Conservation (phyloP, 2,113 vertebrate species). For the Cromileptes altivelis region DNA sequence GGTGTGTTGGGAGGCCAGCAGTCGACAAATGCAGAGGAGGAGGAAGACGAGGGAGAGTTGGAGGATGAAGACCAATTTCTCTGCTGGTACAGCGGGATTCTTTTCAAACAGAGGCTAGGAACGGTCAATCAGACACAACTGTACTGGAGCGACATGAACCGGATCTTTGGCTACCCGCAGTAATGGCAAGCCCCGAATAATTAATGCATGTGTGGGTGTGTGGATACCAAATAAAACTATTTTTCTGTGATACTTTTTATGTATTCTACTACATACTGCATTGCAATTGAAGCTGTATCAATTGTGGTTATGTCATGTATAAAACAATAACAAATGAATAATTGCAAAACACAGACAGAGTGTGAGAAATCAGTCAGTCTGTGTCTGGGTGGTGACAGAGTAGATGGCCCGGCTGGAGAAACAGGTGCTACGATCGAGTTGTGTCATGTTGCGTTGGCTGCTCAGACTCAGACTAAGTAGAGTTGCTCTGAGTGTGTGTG, state of each 20-base stretch:
- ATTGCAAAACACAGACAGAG: conserved; percentile 20
- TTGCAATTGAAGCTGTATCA: background rate
- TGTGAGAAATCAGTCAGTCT: conserved; percentile 47
- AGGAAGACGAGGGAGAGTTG: conserved; percentile 75
- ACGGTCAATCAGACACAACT: conserved; percentile 1
- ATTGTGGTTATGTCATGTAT: conserved; percentile 9
- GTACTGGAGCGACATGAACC: background rate
- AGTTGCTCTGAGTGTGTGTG: conserved; percentile 30
- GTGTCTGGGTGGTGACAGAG: conserved; percentile 47
- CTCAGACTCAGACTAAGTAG: conserved; percentile 29
- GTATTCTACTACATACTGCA: background rate
- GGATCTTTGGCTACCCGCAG: background rate
- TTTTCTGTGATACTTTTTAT: background rate
- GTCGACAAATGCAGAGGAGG: conserved; percentile 74
- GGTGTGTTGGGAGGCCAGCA: conserved; percentile 58
- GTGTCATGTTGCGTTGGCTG: conserved; percentile 66
- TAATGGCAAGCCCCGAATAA: background rate
- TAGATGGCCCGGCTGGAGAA: conserved; percentile 55
- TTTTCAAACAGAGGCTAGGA: conserved; percentile 15
- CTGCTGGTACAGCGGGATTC: conserved; percentile 19
- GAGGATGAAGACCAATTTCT: conserved; percentile 68
- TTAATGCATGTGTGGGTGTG: background rate
- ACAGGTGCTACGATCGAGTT: conserved; percentile 75
- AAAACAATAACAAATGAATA: conserved; percentile 12
- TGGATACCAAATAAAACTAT: background rate